phyloP scores from a whole-genome alignment of 2,797 vertebrate species.

The Sebastolobus alascanus region DNA sequence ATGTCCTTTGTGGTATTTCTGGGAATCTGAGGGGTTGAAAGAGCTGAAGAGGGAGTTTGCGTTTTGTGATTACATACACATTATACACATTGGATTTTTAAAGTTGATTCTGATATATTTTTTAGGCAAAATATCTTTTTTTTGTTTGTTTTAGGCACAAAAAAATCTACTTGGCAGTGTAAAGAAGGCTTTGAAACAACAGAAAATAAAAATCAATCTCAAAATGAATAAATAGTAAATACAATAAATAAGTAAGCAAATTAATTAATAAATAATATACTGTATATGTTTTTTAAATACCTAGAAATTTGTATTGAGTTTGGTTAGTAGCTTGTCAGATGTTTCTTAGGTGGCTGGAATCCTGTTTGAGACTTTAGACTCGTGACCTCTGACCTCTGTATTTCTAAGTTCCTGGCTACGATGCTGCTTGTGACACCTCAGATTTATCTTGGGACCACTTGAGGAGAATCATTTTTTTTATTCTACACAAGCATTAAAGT shows the following conservation, averaged over 20 bases:
- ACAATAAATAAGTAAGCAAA: no score
- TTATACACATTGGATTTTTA: neutral
- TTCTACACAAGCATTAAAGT: neutral
- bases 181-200: neutral
- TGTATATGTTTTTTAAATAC: neutral
- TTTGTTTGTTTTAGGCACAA: neutral
- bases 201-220: neutral
- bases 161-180: neutral
- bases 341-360: neutral
- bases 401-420: neutral
- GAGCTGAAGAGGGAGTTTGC: neutral
- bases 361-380: neutral
- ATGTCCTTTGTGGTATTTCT: conserved; percentile 7
- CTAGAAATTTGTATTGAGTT: neutral
- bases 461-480: neutral
- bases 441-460: neutral
- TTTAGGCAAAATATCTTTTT: neutral
- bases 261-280: no score
- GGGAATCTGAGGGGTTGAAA: neutral
- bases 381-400: neutral
- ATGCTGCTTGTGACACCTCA: neutral
- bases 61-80: neutral
- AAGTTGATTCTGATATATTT: neutral
- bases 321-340: neutral
- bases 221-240: neutral